A percentile compares a stretch with the other conserved stretches of the same genome.
These are phyloP conservation scores for Melanotaenia parkinsoni DNA, from an alignment of 2,797 vertebrate genomes.

Conservation along the genomic window DNA sequence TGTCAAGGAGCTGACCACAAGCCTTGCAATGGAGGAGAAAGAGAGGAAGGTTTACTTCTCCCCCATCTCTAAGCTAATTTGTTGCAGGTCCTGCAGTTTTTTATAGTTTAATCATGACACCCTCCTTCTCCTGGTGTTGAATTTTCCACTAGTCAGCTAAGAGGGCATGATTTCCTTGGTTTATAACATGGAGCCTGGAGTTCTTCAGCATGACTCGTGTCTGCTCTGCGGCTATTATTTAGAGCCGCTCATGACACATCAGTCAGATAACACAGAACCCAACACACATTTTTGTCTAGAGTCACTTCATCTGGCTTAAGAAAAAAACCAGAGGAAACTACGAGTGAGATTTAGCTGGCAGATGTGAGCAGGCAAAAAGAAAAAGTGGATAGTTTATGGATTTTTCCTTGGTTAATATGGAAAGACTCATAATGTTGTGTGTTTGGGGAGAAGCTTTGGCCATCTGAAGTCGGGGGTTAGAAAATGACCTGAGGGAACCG, in stretches of 20 bases:
- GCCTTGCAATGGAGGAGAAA: slow-evolving; percentile 17
- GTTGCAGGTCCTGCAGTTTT: slow-evolving; percentile 72
- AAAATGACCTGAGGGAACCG: slow-evolving; percentile 80
- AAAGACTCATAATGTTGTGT: slow-evolving; percentile 64
- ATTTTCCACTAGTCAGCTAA: slow-evolving; percentile 78
- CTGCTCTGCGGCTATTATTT: slow-evolving; percentile 27
- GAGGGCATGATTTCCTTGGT: slow-evolving; percentile 54
- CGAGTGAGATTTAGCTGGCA: slow-evolving; percentile 44
- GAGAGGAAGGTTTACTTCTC: slow-evolving; percentile 61
- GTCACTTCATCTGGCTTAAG: neutral
- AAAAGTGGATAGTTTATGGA: slow-evolving; percentile 60
- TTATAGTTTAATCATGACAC: slow-evolving; percentile 60
- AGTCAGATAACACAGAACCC: slow-evolving; percentile 32
- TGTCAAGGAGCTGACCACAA: slow-evolving; percentile 31
- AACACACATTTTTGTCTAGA: slow-evolving; percentile 1
- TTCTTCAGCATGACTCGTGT: slow-evolving; percentile 63
- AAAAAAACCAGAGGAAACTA: slow-evolving; percentile 25
- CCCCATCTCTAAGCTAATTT: slow-evolving; percentile 71
- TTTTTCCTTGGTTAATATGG: slow-evolving; percentile 75
- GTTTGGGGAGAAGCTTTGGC: slow-evolving; percentile 63
- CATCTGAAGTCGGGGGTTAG: slow-evolving; percentile 62
- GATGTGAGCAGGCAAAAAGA: slow-evolving; percentile 25
- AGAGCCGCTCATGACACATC: slow-evolving; percentile 22
- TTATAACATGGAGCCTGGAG: slow-evolving; percentile 67
- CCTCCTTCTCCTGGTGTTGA: slow-evolving; percentile 54